These are phyloP conservation scores for Rattus rattus DNA, from an alignment of 2,113 vertebrate species.

Conservation along the genomic window DNA sequence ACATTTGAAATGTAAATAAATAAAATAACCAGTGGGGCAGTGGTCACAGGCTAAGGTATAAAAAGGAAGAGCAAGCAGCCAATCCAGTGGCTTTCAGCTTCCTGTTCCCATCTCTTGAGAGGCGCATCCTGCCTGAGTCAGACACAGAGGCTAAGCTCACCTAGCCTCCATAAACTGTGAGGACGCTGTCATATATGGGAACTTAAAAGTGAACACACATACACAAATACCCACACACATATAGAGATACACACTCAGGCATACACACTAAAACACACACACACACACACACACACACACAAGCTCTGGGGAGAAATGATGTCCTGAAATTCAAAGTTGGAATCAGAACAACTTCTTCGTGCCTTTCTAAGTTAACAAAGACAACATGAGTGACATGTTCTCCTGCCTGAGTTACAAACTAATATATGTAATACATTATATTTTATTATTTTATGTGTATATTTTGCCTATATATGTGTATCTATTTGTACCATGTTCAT, in stretches of 20 bases:
- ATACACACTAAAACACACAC: not conserved
- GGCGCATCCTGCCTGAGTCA: not conserved
- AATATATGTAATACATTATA: not conserved
- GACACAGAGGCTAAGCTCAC: not conserved
- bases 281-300: not conserved
- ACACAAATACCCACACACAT: not conserved
- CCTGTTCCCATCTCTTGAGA: not conserved
- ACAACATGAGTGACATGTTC: not conserved
- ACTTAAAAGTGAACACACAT: not conserved
- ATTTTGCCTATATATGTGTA: not conserved
- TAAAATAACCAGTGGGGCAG: too few species aligned
- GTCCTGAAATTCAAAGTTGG: conserved; percentile 29
- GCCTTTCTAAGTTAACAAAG: conserved; percentile 15
- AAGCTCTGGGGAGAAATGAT: not conserved
- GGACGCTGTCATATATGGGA: not conserved
- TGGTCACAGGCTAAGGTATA: not conserved
- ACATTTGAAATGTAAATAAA: too few species aligned
- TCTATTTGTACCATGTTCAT: not conserved
- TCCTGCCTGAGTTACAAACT: not conserved
- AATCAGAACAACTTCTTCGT: not conserved
- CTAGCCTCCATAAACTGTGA: not conserved
- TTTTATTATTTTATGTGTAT: not conserved
- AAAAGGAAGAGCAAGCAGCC: not conserved
- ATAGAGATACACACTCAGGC: not conserved
- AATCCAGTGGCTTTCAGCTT: not conserved